Percentiles rank a stretch among this genome's conserved stretches.
phyloP scores from a whole-genome alignment of 2,888 invertebrate species.

The Drosophila histrio region DNA sequence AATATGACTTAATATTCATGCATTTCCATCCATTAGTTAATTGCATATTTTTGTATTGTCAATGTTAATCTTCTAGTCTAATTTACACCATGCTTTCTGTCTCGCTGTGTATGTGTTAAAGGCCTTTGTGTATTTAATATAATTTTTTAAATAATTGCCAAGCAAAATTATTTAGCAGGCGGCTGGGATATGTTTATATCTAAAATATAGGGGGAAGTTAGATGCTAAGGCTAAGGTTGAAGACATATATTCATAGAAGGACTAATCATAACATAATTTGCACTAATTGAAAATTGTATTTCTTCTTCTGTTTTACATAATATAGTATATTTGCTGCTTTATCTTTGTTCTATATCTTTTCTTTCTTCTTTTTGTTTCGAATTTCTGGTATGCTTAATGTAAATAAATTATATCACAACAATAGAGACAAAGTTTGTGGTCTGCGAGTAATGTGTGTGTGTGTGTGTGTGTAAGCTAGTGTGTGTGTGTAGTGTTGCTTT shows the following conservation, averaged over 20 bases:
- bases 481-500: constrained; percentile 10
- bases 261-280: constrained; percentile 62
- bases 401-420: constrained; percentile 83
- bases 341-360: constrained; percentile 23
- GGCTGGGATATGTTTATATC: constrained; percentile 70
- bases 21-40: constrained; percentile 7
- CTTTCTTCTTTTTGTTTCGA: not conserved
- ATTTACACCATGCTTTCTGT: constrained; percentile 25
- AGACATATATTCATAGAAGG: constrained; percentile 34
- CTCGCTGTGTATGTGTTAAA: constrained; percentile 47
- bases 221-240: constrained; percentile 28
- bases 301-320: constrained; percentile 38
- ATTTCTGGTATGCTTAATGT: constrained; percentile 60
- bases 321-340: constrained; percentile 11
- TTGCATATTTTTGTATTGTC: constrained; percentile 56
- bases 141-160: constrained; percentile 44
- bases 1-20: constrained; percentile 10
- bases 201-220: constrained; percentile 4
- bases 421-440: constrained; percentile 79
- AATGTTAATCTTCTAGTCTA: constrained; percentile 46
- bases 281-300: constrained; percentile 68
- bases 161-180: constrained; percentile 47
- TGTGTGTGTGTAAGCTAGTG: not conserved
- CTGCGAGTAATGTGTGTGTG: constrained; percentile 28
- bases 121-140: constrained; percentile 27